phyloP scores from a whole-genome alignment of 2,888 invertebrate species.

The Seira ritae region DNA sequence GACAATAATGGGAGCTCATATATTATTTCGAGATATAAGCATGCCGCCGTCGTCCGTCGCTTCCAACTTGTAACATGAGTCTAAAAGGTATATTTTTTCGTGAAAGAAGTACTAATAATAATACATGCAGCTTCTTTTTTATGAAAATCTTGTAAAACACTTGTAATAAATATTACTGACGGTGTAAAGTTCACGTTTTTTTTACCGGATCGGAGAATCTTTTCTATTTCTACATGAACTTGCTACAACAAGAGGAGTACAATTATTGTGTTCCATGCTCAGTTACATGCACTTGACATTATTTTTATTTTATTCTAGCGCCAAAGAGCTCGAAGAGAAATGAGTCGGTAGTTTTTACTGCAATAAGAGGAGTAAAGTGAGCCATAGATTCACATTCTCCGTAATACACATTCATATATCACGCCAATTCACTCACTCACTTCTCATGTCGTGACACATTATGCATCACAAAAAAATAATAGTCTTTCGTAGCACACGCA shows the following conservation, averaged over 20 bases:
- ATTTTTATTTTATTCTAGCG: constrained; percentile 28
- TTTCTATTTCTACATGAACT: background rate
- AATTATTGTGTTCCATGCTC: too few relatives aligned
- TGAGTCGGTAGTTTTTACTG: too few relatives aligned
- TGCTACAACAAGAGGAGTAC: background rate
- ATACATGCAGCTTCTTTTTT: background rate
- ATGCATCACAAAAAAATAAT: constrained; percentile 28
- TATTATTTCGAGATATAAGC: constrained; percentile 63
- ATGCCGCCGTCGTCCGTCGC: constrained; percentile 39
- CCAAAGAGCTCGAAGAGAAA: too few relatives aligned
- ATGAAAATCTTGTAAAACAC: constrained; percentile 43
- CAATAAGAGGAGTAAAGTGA: too few relatives aligned
- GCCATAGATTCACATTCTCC: constrained; percentile 45
- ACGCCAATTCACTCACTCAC: constrained; percentile 32
- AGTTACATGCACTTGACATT: too few relatives aligned
- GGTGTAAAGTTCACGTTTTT: background rate
- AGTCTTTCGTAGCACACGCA: background rate
- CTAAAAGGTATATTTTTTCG: background rate
- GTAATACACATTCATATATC: constrained; percentile 52
- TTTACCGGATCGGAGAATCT: background rate
- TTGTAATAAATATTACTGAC: constrained; percentile 35
- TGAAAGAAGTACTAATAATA: too few relatives aligned
- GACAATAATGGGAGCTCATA: constrained; percentile 70
- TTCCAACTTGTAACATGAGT: background rate
- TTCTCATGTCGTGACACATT: background rate